phyloP scores from a whole-genome alignment of 2,888 invertebrate species.

The Achlya flavicornis region DNA sequence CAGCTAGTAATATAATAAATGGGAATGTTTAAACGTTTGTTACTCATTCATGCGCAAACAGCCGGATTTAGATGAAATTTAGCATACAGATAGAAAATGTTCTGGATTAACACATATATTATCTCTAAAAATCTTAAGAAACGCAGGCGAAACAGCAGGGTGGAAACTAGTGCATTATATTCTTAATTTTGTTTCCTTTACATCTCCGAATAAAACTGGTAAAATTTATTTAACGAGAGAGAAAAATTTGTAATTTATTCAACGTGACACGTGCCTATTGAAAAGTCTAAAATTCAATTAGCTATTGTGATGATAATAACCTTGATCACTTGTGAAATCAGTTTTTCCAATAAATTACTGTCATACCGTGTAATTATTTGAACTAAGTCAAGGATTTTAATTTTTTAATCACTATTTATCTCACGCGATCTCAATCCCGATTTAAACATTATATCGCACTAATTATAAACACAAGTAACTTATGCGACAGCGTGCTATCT shows the following conservation, averaged over 20 bases:
- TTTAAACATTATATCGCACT: slow-evolving; percentile 5
- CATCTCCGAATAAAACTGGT: too few relatives aligned
- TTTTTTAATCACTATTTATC: slow-evolving; percentile 10
- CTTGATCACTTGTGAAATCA: background rate
- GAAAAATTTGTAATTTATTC: background rate
- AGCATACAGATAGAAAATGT: too few relatives aligned
- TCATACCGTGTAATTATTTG: background rate
- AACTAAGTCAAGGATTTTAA: slow-evolving; percentile 8
- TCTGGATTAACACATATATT: too few relatives aligned
- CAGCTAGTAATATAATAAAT: too few relatives aligned
- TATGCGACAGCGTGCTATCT: slow-evolving; percentile 10
- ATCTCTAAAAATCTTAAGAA: too few relatives aligned
- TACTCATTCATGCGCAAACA: too few relatives aligned
- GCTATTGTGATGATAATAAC: background rate
- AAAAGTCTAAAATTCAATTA: background rate
- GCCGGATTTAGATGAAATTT: too few relatives aligned
- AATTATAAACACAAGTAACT: slow-evolving; percentile 14
- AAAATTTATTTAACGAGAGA: too few relatives aligned
- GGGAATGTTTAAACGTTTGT: too few relatives aligned
- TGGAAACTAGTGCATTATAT: too few relatives aligned
- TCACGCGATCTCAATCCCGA: slow-evolving; percentile 18
- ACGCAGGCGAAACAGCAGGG: too few relatives aligned
- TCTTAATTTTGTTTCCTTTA: too few relatives aligned
- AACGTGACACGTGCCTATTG: background rate
- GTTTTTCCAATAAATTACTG: slow-evolving; percentile 4